Evolutionary conservation across 2,797 vertebrate genomes (phyloP).

Genomic region (Loriculus beryllinus): DNA sequence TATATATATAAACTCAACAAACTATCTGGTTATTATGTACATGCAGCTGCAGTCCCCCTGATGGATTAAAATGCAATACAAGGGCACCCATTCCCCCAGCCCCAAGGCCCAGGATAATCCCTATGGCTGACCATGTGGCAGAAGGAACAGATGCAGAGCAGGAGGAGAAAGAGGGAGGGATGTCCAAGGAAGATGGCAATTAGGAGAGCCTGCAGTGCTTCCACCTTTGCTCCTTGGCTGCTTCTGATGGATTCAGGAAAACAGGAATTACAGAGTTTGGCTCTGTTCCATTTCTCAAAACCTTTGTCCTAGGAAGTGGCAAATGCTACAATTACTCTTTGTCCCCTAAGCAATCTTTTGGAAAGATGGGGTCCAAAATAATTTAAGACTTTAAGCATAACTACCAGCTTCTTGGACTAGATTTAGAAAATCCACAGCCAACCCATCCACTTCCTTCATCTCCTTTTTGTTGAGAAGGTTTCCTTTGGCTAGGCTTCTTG

Average conservation of each 20-base stretch:
- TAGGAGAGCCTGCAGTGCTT: background rate
- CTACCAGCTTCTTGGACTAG: background rate
- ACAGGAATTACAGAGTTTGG: background rate
- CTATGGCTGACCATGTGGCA: background rate
- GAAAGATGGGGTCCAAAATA: constrained; percentile 7
- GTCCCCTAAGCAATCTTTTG: background rate
- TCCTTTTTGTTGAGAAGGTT: background rate
- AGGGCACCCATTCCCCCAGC: background rate
- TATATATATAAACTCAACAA: background rate
- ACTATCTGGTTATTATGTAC: background rate
- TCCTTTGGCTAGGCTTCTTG: constrained; percentile 18
- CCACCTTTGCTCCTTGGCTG: background rate
- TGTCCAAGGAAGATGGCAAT: background rate
- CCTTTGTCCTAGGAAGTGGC: background rate
- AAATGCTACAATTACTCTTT: background rate
- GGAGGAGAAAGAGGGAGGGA: background rate
- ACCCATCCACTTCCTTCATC: background rate
- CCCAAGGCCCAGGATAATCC: background rate
- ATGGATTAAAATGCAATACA: background rate
- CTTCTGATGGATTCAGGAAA: background rate
- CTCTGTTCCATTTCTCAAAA: background rate
- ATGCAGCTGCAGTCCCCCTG: background rate
- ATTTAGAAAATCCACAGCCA: constrained; percentile 13
- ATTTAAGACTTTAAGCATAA: background rate
- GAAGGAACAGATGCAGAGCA: background rate